Evolutionary conservation across 2,888 invertebrate genomes (phyloP).

Genomic region (Salticus scenicus): DNA sequence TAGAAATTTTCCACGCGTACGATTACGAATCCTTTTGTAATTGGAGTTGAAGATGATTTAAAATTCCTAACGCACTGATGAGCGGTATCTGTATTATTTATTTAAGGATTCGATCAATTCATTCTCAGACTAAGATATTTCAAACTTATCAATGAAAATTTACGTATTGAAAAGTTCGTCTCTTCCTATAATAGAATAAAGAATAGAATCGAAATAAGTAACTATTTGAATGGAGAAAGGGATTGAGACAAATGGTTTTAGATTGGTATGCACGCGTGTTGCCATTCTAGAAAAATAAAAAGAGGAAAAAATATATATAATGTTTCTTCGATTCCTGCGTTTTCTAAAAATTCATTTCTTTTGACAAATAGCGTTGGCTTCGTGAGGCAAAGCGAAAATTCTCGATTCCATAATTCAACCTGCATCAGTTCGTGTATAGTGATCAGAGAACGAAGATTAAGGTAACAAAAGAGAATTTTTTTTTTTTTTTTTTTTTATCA

Average conservation of each 20-base stretch:
- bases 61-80: too few relatives aligned
- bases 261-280: not conserved
- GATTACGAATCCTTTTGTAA: too few relatives aligned
- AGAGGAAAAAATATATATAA: conserved; percentile 15
- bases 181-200: conserved; percentile 41
- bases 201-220: conserved; percentile 16
- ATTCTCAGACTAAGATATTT: conserved; percentile 37
- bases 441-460: conserved; percentile 57
- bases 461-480: conserved; percentile 62
- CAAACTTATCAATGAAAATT: conserved; percentile 28
- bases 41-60: too few relatives aligned
- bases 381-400: conserved; percentile 38
- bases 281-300: not conserved
- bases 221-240: conserved; percentile 28
- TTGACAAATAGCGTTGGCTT: conserved; percentile 19
- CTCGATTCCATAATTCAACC: conserved; percentile 55
- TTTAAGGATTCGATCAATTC: conserved; percentile 19
- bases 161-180: conserved; percentile 35
- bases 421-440: conserved; percentile 36
- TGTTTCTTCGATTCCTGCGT: not conserved
- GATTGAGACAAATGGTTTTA: conserved; percentile 40
- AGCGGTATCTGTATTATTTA: too few relatives aligned
- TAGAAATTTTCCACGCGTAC: too few relatives aligned
- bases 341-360: conserved; percentile 36
- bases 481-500: too few relatives aligned